Conservation (phyloP, 2,113 vertebrate genomes). For the Greenwoodochromis staneri region DNA sequence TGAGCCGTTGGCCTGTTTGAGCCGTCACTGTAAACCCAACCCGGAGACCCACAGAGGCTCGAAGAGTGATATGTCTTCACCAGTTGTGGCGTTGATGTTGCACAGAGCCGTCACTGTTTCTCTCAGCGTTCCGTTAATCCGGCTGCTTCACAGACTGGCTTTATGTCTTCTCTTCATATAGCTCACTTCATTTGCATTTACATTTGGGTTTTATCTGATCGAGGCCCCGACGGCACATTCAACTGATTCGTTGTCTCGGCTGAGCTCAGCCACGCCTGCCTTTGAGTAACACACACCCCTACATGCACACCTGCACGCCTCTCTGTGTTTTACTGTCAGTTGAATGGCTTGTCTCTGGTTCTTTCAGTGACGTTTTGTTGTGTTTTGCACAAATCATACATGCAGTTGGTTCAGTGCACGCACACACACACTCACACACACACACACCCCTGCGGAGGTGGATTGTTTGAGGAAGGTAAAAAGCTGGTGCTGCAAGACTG, state of each 20-base stretch:
- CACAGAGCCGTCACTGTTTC: neutral
- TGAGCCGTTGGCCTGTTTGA: neutral
- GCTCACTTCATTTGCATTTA: slow-evolving; percentile 45
- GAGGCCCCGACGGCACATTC: neutral
- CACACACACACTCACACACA: neutral
- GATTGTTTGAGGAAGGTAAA: slow-evolving; percentile 62
- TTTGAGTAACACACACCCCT: neutral
- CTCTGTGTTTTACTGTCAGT: neutral
- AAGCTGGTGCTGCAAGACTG: slow-evolving; percentile 62
- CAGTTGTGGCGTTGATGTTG: neutral
- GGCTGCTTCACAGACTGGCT: neutral
- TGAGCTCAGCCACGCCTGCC: neutral
- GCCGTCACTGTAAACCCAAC: neutral
- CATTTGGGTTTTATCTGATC: slow-evolving; percentile 56
- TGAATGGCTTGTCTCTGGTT: neutral
- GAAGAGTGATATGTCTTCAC: neutral
- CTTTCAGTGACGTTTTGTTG: neutral
- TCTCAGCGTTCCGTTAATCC: slow-evolving; percentile 1
- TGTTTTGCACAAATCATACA: neutral
- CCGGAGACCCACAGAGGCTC: neutral
- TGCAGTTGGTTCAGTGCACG: neutral
- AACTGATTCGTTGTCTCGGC: slow-evolving; percentile 40
- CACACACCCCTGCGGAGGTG: slow-evolving; percentile 2
- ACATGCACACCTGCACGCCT: neutral
- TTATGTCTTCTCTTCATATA: neutral